Evolutionary conservation across 2,888 invertebrate species (phyloP), one percentile per base, ranked within the genome.

Genomic region (Torymus aiolomorphi): DNA sequence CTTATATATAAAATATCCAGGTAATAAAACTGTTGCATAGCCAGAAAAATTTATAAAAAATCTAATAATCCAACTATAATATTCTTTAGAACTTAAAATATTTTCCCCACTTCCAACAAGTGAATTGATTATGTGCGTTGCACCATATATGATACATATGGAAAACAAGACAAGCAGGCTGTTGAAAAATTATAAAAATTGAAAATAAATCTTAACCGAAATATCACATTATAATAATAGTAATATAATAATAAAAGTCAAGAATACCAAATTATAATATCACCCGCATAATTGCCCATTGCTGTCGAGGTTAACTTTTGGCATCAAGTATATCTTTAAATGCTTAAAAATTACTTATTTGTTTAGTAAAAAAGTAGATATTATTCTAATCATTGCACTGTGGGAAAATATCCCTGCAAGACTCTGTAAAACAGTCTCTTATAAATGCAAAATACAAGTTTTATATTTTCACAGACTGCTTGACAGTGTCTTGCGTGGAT

Each of bases 1-100:
- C 89, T 95, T 95, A 88, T 96, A 96, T 76, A 97, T 92, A 18
- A 97, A 91, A 88, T 94, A 95, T 67, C 96, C 96, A 1, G 98
- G 98, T 79, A 97, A 90, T 88, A 98, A 92, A 76, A 98, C 92
- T n/a, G 97, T 96, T 2, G 95, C 93, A 90, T 98, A 98, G 14
- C 97, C 97, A 18, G 96, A 92, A 76, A 97, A 92, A 91, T 98
- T 98, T 31, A 96, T 91, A 59, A 94, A 87, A 59, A 98, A 92
- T 83, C 95, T 94, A 84, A 96, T 92, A 18, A 96, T 87, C 98
- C 98, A 97, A 78, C 91, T 92, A 84, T 94, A 94, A 78, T 91
- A 91, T 57, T 92, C 91, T 62, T 87, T 83, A 14, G 85, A 83
- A 65, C 86, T 87, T 49, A 87, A 80, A 61, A 88, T 82, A n/a